These are phyloP conservation scores for Ceuthmochares aereus DNA, from an alignment of 2,113 vertebrate species.

Conservation along the genomic window DNA sequence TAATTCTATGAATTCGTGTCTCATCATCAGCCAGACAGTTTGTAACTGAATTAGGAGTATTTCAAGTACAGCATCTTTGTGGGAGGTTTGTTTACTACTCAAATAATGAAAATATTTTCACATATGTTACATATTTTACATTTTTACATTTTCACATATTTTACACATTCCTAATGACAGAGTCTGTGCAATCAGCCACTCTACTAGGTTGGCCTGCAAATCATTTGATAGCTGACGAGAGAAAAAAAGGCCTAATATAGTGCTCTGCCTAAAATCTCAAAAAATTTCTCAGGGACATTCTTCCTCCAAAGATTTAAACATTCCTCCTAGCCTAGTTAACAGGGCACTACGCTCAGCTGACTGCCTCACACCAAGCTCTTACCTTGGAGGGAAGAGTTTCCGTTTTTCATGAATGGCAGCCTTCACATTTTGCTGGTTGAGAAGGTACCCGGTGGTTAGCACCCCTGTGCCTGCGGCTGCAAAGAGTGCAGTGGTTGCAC, in stretches of 20 bases:
- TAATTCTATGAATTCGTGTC: neutral
- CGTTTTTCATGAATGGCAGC: conserved; percentile 78
- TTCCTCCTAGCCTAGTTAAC: neutral
- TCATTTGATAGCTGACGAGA: accelerated
- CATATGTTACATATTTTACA: too few relatives aligned
- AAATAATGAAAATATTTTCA: neutral
- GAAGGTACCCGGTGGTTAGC: conserved; percentile 83
- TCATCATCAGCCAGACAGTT: neutral
- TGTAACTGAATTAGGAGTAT: neutral
- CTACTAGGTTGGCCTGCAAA: neutral
- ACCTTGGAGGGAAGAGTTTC: conserved; percentile 89
- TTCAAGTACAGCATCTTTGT: neutral
- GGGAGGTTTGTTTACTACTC: neutral
- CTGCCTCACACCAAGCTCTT: neutral
- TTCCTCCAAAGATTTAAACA: accelerated
- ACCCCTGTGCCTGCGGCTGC: conserved; percentile 82
- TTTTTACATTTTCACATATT: neutral
- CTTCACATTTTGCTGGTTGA: conserved; percentile 77
- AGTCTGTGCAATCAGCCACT: neutral
- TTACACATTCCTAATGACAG: neutral
- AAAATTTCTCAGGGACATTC: too few relatives aligned
- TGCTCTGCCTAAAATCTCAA: neutral
- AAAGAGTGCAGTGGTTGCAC: conserved; percentile 80
- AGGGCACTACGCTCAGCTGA: accelerated
- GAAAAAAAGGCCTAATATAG: neutral